Percentiles rank a stretch among this genome's conserved stretches.
phyloP scores from a whole-genome alignment of 2,797 vertebrate genomes.

The Notoglanidium macrostoma region DNA sequence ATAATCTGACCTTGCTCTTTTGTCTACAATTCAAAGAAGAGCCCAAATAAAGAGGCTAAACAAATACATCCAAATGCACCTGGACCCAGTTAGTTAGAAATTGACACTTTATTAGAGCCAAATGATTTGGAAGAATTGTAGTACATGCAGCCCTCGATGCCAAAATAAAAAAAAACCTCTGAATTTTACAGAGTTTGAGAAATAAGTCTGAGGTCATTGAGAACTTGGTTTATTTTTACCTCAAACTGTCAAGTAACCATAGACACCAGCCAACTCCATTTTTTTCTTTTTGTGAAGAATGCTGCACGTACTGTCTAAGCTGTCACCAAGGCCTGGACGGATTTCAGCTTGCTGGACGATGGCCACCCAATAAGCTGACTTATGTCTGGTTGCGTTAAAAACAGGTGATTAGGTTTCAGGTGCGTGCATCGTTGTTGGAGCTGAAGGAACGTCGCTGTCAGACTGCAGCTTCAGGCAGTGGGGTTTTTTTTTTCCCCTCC shows the following conservation, averaged over 20 bases:
- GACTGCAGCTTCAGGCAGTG: slow-evolving; percentile 58
- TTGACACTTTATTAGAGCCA: not conserved
- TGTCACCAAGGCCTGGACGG: slow-evolving; percentile 26
- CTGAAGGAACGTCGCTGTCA: slow-evolving; percentile 47
- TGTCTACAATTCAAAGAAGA: not conserved
- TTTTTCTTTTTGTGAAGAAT: not conserved
- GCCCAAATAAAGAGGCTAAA: not conserved
- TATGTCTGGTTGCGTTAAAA: slow-evolving; percentile 36
- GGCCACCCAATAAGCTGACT: slow-evolving; percentile 34
- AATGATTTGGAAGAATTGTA: not conserved
- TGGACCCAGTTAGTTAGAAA: not conserved
- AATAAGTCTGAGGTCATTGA: slow-evolving; percentile 21
- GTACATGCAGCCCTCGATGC: too few relatives aligned
- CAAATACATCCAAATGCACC: not conserved
- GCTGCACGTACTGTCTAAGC: not conserved
- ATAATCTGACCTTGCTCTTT: not conserved
- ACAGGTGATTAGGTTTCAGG: slow-evolving; percentile 59
- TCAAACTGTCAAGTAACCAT: slow-evolving; percentile 22
- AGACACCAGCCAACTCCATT: slow-evolving; percentile 12
- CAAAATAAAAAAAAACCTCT: not conserved
- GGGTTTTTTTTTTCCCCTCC: slow-evolving; percentile 12
- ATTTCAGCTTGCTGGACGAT: slow-evolving; percentile 24
- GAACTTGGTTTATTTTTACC: too few relatives aligned
- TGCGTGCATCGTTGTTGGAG: slow-evolving; percentile 46
- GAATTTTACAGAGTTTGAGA: not conserved